Evolutionary conservation across 2,113 vertebrate genomes (phyloP).

Genomic region (Phalacrocorax carbo): DNA sequence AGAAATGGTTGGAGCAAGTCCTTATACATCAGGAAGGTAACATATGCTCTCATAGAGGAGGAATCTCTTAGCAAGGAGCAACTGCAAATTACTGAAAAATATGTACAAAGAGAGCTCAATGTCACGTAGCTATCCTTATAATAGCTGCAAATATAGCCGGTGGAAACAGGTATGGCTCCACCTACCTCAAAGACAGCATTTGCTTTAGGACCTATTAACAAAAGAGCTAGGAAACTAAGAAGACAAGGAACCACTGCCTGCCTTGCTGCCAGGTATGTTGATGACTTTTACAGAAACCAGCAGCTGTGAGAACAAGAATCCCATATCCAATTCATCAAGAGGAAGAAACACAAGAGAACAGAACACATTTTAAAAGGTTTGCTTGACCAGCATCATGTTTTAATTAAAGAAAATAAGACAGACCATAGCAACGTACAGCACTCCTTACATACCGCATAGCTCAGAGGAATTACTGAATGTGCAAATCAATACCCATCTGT

Average conservation of each 20-base stretch:
- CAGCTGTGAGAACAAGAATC: not conserved
- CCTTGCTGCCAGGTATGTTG: not conserved
- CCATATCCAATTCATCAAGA: not conserved
- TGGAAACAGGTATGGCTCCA: not conserved
- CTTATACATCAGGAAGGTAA: not conserved
- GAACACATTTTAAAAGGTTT: not conserved
- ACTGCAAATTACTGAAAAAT: not conserved
- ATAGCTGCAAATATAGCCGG: not conserved
- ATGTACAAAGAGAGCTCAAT: not conserved
- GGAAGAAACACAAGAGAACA: not conserved
- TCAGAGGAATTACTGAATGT: not conserved
- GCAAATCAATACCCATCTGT: not conserved
- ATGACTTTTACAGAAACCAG: not conserved
- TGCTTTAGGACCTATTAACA: not conserved
- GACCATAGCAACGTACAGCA: not conserved
- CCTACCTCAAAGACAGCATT: not conserved
- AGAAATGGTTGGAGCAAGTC: not conserved
- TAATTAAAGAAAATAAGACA: constrained; percentile 26
- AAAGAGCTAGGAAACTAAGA: not conserved
- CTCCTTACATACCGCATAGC: not conserved
- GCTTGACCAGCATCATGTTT: not conserved
- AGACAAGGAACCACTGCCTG: not conserved
- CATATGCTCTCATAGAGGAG: not conserved
- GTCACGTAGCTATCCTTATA: not conserved
- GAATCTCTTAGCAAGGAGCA: not conserved